Percentiles rank a stretch among this genome's conserved stretches.
phyloP scores from a whole-genome alignment of 2,113 vertebrate species.

The Saguinus midas region DNA sequence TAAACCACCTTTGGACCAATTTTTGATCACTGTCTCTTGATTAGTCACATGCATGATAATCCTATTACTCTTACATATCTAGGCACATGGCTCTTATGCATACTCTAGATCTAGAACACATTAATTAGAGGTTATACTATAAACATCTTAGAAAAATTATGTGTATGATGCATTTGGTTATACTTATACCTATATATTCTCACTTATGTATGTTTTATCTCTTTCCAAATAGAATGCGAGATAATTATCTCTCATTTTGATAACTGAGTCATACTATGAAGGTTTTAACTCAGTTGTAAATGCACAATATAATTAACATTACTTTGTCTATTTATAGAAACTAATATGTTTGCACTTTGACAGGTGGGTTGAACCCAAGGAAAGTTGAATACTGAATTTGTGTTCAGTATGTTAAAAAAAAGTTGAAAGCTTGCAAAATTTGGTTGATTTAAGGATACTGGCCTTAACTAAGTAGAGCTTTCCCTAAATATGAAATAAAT shows the following conservation, averaged over 20 bases:
- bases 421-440: neutral
- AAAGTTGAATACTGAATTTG: neutral
- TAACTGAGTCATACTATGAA: neutral
- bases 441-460: neutral
- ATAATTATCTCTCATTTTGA: neutral
- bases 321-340: neutral
- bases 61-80: neutral
- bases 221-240: neutral
- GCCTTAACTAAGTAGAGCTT: neutral
- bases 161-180: neutral
- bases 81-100: neutral
- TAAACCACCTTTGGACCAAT: neutral
- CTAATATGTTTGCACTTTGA: neutral
- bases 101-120: neutral
- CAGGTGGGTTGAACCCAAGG: neutral
- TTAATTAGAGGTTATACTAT: neutral
- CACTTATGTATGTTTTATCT: neutral
- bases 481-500: neutral
- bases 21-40: neutral
- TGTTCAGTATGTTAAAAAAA: slow-evolving; percentile 33
- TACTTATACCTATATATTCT: neutral
- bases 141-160: neutral
- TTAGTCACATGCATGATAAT: neutral
- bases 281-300: slow-evolving; percentile 2
- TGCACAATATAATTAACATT: neutral